Evolutionary conservation across 1,140 invertebrate species (phyloP).

Genomic region (Sogatella furcifera): DNA sequence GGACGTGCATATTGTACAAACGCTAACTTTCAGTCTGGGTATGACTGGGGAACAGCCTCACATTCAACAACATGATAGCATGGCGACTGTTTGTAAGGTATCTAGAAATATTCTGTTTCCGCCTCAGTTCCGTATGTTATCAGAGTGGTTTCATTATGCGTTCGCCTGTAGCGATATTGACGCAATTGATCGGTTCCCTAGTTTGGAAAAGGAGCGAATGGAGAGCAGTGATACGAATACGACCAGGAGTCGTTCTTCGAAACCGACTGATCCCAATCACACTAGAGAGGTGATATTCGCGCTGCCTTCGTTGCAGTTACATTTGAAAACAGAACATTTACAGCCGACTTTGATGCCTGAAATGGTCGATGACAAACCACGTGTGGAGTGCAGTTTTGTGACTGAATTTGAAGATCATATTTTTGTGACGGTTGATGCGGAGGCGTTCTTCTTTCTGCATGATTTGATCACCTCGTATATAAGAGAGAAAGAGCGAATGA

Average conservation of each 20-base stretch:
- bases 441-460: constrained; percentile 95
- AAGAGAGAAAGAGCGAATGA: constrained; percentile 75
- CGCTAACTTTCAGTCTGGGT: constrained; percentile 80
- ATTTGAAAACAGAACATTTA: constrained; percentile 86
- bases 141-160: constrained; percentile 96
- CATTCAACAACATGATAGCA: constrained; percentile 60
- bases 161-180: constrained; percentile 89
- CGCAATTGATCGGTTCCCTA: constrained; percentile 80
- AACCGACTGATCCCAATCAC: constrained; percentile 72
- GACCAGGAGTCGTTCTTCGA: constrained; percentile 31
- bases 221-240: constrained; percentile 31
- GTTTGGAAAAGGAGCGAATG: constrained; percentile 57
- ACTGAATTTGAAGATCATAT: constrained; percentile 98
- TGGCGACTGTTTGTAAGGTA: constrained; percentile 87
- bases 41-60: constrained; percentile 49
- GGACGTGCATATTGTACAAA: constrained; percentile 70
- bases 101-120: constrained; percentile 85
- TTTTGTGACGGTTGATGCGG: constrained; percentile 94
- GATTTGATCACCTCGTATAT: constrained; percentile 93
- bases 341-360: constrained; percentile 63
- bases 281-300: constrained; percentile 92
- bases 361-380: constrained; percentile 66
- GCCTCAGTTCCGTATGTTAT: constrained; percentile 84
- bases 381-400: constrained; percentile 92
- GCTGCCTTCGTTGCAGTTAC: constrained; percentile 80